Base-by-base conservation (phyloP, 2,888 invertebrate genomes). In the Limnephilus auricula region DNA sequence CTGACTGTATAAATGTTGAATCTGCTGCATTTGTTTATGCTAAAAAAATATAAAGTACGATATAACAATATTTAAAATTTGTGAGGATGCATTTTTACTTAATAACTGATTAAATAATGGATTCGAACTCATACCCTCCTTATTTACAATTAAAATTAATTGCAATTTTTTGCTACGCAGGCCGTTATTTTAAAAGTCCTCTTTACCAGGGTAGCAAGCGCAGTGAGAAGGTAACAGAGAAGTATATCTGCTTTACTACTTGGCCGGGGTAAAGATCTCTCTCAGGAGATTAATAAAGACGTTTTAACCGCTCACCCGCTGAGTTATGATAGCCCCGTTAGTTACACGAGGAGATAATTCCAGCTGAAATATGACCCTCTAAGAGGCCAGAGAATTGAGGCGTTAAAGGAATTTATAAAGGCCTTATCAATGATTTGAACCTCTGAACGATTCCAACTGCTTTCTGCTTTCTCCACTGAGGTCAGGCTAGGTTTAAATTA, bases 231-330 rank as follows among this genome's bases (percentile, higher is more conserved):
- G 50, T 85, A 90, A 34, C 84, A 89, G 78, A 86, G 90, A 85
- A 40, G 80, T 83, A 34, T 85, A 65, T 65, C 65, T 65, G 65
- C 65, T 25, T 65, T 65, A 65, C 25, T 85, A 85, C 40, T 85
- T 85, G 85, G 89, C 89, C 90, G 91, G 65, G 65, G 90, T 88
- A 92, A 89, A 92, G 92, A 93, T 93, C 91, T 91, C 92, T 91
- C 93, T 93, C 93, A 79, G 79, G 93, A 93, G 93, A 93, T 93
- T 93, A 93, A 93, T 93, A 93, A 93, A 93, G 93, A 91, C 93
- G 91, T 89, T 92, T 92, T 85, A 91, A 92, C 92, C 89, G 91
- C 91, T 90, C 92, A 89, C 88, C 91, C 84, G 79, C 90, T 93
- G 93, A 93, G 92, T 93, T 93, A 93, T 93, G 93, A 93, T 89